Evolutionary conservation across 2,113 vertebrate genomes (phyloP).

Genomic region (Seriola rivoliana): DNA sequence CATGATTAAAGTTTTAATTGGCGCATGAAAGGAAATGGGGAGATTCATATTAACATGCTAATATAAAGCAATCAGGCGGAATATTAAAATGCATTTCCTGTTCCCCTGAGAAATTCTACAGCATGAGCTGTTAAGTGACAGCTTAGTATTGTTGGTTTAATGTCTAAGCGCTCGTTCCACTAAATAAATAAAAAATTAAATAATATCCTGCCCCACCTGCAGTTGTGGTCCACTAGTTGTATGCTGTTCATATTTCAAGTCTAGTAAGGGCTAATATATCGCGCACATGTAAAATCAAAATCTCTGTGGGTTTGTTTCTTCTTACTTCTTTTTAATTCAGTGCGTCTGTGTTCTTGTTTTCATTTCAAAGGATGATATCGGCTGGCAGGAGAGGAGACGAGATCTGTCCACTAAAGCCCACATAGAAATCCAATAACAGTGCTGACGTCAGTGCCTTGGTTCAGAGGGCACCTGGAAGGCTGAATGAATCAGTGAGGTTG

Average conservation of each 20-base stretch:
- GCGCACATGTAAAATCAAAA: not conserved
- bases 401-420: conserved; percentile 34
- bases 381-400: conserved; percentile 10
- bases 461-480: conserved; percentile 29
- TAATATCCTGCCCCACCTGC: not conserved
- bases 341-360: conserved; percentile 18
- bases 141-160: not conserved
- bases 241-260: not conserved
- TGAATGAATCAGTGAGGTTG: conserved; percentile 47
- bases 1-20: conserved; percentile 58
- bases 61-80: conserved; percentile 34
- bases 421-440: conserved; percentile 47
- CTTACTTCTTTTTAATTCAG: too few relatives aligned
- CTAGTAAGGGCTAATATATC: not conserved
- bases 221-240: not conserved
- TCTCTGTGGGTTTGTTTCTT: not conserved
- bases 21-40: conserved; percentile 13
- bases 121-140: not conserved
- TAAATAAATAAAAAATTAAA: not conserved
- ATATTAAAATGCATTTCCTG: conserved; percentile 24
- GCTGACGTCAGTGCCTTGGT: conserved; percentile 59
- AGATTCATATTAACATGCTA: conserved; percentile 40
- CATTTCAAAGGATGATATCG: conserved; percentile 29
- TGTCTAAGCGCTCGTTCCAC: not conserved
- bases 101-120: conserved; percentile 17